Conservation (phyloP, 2,797 vertebrate genomes). For the Bufotes viridis region DNA sequence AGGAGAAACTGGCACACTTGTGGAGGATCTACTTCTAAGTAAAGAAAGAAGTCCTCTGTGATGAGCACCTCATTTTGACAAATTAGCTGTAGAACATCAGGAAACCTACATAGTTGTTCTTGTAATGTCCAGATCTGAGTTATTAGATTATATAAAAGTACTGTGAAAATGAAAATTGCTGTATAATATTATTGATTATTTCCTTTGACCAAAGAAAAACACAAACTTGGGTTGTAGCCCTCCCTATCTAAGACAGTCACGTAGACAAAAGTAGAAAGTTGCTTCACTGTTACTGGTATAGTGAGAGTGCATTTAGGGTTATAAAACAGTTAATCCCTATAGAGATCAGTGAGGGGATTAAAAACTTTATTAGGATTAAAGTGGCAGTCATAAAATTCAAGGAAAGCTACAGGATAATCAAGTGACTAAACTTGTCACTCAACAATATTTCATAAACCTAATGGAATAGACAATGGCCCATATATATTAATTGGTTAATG, state of each 20-base stretch:
- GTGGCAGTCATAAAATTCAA: background rate
- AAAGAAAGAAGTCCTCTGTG: background rate
- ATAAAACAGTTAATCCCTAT: background rate
- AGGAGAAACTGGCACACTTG: background rate
- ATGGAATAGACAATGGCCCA: background rate
- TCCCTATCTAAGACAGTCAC: background rate
- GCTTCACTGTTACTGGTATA: background rate
- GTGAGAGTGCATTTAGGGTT: background rate
- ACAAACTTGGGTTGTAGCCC: background rate
- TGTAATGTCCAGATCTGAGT: background rate
- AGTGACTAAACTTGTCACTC: background rate
- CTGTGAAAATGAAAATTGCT: background rate
- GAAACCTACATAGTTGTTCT: background rate
- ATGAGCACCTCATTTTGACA: background rate
- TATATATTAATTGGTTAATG: too few species aligned
- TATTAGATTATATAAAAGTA: background rate
- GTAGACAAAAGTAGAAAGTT: background rate
- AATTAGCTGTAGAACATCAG: background rate
- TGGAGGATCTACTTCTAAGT: background rate
- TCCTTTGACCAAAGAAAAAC: background rate
- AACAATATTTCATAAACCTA: background rate
- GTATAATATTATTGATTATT: background rate
- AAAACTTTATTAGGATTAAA: slow-evolving; percentile 3
- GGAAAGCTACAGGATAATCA: background rate
- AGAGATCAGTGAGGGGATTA: background rate